A percentile compares a stretch with the other conserved stretches of the same genome.
These are phyloP conservation scores for Drosophila meridiana DNA, from an alignment of 2,888 invertebrate species.

Conservation along the genomic window DNA sequence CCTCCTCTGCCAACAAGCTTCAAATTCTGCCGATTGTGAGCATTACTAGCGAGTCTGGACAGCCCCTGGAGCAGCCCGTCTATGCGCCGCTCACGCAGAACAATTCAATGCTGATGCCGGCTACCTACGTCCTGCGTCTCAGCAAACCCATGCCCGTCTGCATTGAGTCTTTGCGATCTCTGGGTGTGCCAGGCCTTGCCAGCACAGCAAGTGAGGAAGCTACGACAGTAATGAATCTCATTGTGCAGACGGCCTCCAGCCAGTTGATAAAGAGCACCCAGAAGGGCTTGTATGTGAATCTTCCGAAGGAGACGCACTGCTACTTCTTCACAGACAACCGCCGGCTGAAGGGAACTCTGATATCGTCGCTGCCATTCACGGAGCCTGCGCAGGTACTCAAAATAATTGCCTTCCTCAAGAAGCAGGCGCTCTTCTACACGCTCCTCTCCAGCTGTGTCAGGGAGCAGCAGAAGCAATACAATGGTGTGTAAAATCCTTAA, in stretches of 20 bases:
- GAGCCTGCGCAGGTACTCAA: conserved; percentile 96
- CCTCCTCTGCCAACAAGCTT: conserved; percentile 91
- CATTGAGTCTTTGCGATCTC: conserved; percentile 88
- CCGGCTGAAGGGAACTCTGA: conserved; percentile 87
- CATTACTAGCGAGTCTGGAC: conserved; percentile 75
- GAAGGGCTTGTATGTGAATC: conserved; percentile 93
- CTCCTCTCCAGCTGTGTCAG: conserved; percentile 95
- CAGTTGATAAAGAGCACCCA: conserved; percentile 90
- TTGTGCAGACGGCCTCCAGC: conserved; percentile 91
- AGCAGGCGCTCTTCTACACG: conserved; percentile 96
- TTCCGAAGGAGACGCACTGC: conserved; percentile 97
- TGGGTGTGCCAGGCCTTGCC: conserved; percentile 86
- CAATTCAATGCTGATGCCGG: conserved; percentile 96
- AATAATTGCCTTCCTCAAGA: conserved; percentile 92
- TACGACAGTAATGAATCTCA: conserved; percentile 86
- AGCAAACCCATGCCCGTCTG: conserved; percentile 95
- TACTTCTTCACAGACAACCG: conserved; percentile 95
- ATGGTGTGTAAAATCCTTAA: conserved; percentile 86
- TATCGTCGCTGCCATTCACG: conserved; percentile 93
- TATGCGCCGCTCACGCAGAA: conserved; percentile 92
- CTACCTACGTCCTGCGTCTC: conserved; percentile 93
- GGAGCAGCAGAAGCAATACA: conserved; percentile 89
- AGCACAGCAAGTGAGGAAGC: conserved; percentile 76
- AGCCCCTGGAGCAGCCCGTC: conserved; percentile 87
- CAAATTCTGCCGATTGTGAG: conserved; percentile 83